Percentiles rank a stretch among this genome's conserved stretches.
These are phyloP conservation scores for Trichopria drosophilae DNA, from an alignment of 2,888 invertebrate species.

Conservation along the genomic window DNA sequence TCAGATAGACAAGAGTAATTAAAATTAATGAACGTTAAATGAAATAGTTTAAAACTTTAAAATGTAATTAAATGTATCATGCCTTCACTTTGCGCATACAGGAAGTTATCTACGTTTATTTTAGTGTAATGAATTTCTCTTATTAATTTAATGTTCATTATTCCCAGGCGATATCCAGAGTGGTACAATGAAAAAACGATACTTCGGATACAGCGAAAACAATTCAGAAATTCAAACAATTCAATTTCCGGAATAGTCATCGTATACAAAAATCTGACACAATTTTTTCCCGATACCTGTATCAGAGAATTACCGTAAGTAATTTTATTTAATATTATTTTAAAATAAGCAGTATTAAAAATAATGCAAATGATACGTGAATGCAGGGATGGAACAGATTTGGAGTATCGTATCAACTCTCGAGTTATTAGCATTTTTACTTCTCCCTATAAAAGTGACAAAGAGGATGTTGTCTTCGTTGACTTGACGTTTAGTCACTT, in stretches of 20 bases:
- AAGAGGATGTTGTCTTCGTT: conserved; percentile 15
- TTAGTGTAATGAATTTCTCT: too few relatives aligned
- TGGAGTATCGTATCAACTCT: conserved; percentile 70
- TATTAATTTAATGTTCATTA: too few relatives aligned
- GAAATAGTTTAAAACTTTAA: too few relatives aligned
- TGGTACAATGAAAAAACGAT: conserved; percentile 59
- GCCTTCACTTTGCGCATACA: too few relatives aligned
- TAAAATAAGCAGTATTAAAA: conserved; percentile 45
- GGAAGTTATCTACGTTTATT: too few relatives aligned
- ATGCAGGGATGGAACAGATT: conserved; percentile 68
- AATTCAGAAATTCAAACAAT: conserved; percentile 40
- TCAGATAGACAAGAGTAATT: conserved; percentile 48
- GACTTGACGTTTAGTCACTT: conserved; percentile 24
- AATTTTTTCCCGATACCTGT: conserved; percentile 66
- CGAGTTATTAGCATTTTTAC: conserved; percentile 60
- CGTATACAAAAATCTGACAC: conserved; percentile 67
- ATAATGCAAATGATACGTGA: conserved; percentile 16
- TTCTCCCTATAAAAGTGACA: conserved; percentile 25
- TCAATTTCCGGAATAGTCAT: conserved; percentile 60
- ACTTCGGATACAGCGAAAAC: conserved; percentile 49
- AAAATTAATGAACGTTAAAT: too few relatives aligned
- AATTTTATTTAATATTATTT: conserved; percentile 17
- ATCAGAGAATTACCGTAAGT: conserved; percentile 68
- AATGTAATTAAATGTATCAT: too few relatives aligned
- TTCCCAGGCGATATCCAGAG: conserved; percentile 55